These are phyloP conservation scores for Syritta pipiens DNA, from an alignment of 2,888 invertebrate genomes.

Conservation along the genomic window DNA sequence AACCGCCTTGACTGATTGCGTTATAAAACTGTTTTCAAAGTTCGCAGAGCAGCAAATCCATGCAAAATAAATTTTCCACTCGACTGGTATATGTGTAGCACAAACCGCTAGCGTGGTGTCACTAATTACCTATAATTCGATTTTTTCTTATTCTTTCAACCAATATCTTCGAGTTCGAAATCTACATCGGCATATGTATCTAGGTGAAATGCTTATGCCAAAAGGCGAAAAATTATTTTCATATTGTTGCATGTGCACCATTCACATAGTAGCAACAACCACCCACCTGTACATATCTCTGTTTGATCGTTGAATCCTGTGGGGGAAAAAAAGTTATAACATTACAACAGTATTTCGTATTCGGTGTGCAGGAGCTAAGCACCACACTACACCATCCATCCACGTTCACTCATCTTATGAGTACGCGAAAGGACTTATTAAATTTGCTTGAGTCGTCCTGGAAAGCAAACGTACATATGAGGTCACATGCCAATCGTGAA, in stretches of 20 bases:
- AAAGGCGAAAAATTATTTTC: conserved; percentile 32
- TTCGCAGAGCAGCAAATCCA: too few relatives aligned
- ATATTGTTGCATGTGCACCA: conserved; percentile 54
- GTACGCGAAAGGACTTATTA: conserved; percentile 69
- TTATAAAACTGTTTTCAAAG: too few relatives aligned
- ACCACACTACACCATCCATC: not conserved
- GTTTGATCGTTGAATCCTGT: conserved; percentile 63
- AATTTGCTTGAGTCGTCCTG: conserved; percentile 59
- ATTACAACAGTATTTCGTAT: conserved; percentile 47
- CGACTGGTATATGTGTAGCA: not conserved
- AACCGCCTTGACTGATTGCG: too few relatives aligned
- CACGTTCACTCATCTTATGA: conserved; percentile 39
- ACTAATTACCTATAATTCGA: conserved; percentile 69
- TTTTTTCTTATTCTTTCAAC: conserved; percentile 49
- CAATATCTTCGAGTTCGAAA: too few relatives aligned
- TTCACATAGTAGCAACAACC: not conserved
- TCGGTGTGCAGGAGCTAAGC: not conserved
- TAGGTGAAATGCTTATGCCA: conserved; percentile 28
- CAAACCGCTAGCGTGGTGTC: conserved; percentile 47
- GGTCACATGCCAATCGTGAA: conserved; percentile 68
- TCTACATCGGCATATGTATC: conserved; percentile 17
- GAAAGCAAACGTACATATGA: conserved; percentile 51
- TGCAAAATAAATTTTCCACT: too few relatives aligned
- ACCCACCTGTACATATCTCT: conserved; percentile 31
- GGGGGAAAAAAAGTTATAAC: conserved; percentile 28